phyloP scores from a whole-genome alignment of 2,113 vertebrate genomes.

The Sapayoa aenigma region DNA sequence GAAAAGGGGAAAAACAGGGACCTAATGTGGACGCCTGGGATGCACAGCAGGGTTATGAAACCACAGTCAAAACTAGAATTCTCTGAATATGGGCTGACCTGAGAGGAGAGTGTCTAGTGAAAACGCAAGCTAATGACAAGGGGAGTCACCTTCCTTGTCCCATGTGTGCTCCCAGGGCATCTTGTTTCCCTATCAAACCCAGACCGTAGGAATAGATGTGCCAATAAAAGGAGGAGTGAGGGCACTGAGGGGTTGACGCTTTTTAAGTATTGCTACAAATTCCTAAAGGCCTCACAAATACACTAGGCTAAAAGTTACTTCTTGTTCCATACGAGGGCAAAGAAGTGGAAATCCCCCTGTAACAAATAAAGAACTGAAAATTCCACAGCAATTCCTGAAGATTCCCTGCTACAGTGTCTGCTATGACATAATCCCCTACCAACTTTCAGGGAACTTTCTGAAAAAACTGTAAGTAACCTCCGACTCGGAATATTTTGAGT shows the following conservation, averaged over 20 bases:
- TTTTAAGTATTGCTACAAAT: background rate
- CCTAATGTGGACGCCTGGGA: background rate
- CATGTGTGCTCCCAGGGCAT: background rate
- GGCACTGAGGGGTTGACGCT: background rate
- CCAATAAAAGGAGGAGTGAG: background rate
- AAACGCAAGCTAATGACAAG: background rate
- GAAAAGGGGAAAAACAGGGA: background rate
- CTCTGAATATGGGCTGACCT: background rate
- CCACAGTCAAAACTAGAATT: background rate
- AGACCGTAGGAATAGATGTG: background rate
- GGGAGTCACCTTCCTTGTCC: background rate
- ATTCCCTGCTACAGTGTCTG: background rate
- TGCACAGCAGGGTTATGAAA: background rate
- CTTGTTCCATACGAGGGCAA: background rate
- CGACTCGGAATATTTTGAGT: background rate
- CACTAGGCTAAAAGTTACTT: background rate
- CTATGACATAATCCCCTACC: background rate
- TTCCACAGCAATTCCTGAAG: background rate
- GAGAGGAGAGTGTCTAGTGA: background rate
- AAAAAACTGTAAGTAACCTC: background rate
- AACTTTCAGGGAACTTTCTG: background rate
- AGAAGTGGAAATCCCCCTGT: background rate
- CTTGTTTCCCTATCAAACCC: background rate
- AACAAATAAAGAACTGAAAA: background rate
- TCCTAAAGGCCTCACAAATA: background rate